A percentile compares a stretch with the other conserved stretches of the same genome.
phyloP scores from a whole-genome alignment of 1,140 invertebrate species.

The Rhagoletis zephyria region DNA sequence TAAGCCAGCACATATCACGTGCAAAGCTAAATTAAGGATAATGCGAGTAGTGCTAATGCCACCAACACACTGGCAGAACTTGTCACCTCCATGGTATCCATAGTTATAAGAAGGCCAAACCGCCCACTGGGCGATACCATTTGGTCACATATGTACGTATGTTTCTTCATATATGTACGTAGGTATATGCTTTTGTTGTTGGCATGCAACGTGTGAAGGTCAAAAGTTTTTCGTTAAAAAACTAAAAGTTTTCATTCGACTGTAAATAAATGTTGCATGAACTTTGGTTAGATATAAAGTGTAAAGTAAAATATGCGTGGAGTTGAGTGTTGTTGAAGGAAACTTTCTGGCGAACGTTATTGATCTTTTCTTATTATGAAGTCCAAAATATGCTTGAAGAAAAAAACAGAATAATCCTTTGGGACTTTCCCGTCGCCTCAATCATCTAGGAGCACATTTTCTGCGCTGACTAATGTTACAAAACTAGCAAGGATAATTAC shows the following conservation, averaged over 20 bases:
- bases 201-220: slow-evolving; percentile 42
- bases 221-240: slow-evolving; percentile 55
- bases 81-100: neutral
- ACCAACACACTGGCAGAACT: neutral
- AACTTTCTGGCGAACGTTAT: neutral
- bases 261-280: slow-evolving; percentile 47
- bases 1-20: neutral
- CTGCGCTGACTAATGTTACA: no score
- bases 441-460: no score
- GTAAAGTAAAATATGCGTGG: neutral
- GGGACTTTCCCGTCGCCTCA: no score
- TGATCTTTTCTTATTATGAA: neutral
- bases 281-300: slow-evolving; percentile 31
- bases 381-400: neutral
- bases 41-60: slow-evolving; percentile 1
- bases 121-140: neutral
- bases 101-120: neutral
- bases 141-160: neutral
- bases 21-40: slow-evolving; percentile 28
- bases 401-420: no score
- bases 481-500: no score
- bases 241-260: slow-evolving; percentile 47
- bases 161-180: neutral
- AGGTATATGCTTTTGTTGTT: neutral
- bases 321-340: neutral